These are phyloP conservation scores for Troglohyphantes excavatus DNA, from an alignment of 2,888 invertebrate species.

Conservation along the genomic window DNA sequence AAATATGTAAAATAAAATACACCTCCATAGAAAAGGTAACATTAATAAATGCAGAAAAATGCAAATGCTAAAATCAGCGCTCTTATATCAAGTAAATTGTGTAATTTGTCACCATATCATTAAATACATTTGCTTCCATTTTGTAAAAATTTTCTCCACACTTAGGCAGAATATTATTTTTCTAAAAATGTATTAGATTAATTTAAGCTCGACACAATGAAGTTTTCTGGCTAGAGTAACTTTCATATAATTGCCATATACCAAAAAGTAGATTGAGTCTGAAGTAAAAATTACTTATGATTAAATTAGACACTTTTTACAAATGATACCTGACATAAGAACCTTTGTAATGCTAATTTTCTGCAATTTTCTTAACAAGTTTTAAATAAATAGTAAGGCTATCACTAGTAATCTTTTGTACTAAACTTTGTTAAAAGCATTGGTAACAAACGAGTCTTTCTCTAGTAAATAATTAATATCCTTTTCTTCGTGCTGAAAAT, in stretches of 20 bases:
- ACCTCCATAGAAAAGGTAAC: slow-evolving; percentile 40
- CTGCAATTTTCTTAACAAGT: slow-evolving; percentile 14
- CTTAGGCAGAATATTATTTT: slow-evolving; percentile 3
- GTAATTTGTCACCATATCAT: slow-evolving; percentile 25
- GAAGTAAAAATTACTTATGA: not conserved
- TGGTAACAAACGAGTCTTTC: slow-evolving; percentile 23
- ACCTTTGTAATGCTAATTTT: slow-evolving; percentile 28
- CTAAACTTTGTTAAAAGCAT: slow-evolving; percentile 24
- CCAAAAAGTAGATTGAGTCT: not conserved
- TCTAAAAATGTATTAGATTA: slow-evolving; percentile 12
- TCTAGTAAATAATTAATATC: slow-evolving; percentile 63
- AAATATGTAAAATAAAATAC: slow-evolving; percentile 53
- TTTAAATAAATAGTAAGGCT: slow-evolving; percentile 21
- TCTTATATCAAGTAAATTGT: slow-evolving; percentile 34
- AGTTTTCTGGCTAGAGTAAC: slow-evolving; percentile 12
- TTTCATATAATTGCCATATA: not conserved
- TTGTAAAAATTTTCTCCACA: slow-evolving; percentile 6
- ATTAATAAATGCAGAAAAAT: slow-evolving; percentile 53
- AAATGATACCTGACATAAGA: slow-evolving; percentile 26
- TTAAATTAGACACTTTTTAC: not conserved
- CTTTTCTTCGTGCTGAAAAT: slow-evolving; percentile 32
- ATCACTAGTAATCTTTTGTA: slow-evolving; percentile 40
- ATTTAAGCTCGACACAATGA: slow-evolving; percentile 48
- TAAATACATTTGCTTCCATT: slow-evolving; percentile 13
- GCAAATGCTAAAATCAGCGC: slow-evolving; percentile 49